Percentiles rank a stretch among this genome's conserved stretches.
These are phyloP conservation scores for Tipula helvola DNA, from an alignment of 2,888 invertebrate genomes.

Conservation along the genomic window DNA sequence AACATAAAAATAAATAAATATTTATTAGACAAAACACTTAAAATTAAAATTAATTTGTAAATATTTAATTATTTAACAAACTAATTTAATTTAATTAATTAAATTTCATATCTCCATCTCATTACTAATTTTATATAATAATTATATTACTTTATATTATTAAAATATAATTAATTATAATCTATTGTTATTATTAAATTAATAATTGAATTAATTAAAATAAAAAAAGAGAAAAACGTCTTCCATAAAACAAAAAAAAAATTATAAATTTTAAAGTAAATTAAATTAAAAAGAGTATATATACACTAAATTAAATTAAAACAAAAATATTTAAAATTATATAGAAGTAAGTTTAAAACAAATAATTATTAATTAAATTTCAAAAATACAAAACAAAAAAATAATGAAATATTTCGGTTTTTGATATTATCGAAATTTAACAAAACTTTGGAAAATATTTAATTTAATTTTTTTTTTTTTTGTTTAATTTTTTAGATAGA, in stretches of 20 bases:
- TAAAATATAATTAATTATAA: not conserved
- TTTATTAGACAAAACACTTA: not conserved
- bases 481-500: not conserved
- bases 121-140: not conserved
- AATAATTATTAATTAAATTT: not conserved
- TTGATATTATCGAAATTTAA: slow-evolving; percentile 4
- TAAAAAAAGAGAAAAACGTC: slow-evolving; percentile 1
- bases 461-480: not conserved
- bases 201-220: not conserved
- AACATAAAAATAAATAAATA: not conserved
- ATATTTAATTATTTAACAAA: not conserved
- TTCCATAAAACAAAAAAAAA: not conserved
- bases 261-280: not conserved
- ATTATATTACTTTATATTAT: not conserved
- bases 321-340: not conserved
- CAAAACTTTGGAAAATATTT: not conserved
- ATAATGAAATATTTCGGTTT: not conserved
- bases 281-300: not conserved
- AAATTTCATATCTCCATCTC: not conserved
- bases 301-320: not conserved
- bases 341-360: not conserved
- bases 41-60: not conserved
- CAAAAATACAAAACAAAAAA: not conserved
- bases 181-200: not conserved
- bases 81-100: not conserved